These are phyloP conservation scores for Sycophila texana DNA, from an alignment of 2,888 invertebrate genomes.

Conservation along the genomic window DNA sequence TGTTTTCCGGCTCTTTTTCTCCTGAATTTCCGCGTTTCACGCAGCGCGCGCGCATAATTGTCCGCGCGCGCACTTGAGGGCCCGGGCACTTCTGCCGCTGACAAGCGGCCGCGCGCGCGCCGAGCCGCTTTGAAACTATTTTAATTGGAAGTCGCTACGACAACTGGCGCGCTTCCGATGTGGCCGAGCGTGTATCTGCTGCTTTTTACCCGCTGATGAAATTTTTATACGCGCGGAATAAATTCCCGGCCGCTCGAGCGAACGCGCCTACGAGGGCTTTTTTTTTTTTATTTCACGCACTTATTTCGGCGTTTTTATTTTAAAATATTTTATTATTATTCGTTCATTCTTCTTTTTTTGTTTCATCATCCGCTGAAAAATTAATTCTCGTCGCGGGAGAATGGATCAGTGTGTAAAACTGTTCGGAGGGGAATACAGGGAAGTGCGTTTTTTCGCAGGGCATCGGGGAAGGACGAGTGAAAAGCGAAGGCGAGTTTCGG, in stretches of 20 bases:
- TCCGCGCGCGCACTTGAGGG: conserved; percentile 1
- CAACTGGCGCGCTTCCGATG: conserved; percentile 34
- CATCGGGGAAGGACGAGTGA: no score
- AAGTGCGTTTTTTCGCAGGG: no score
- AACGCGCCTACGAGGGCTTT: not conserved
- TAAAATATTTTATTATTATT: no score
- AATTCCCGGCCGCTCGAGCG: not conserved
- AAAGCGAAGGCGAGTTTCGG: not conserved
- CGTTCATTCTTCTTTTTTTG: not conserved
- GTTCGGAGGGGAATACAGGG: no score
- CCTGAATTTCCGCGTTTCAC: conserved; percentile 36
- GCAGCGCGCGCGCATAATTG: conserved; percentile 39
- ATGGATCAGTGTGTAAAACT: not conserved
- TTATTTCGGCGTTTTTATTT: no score
- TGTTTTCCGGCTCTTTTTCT: conserved; percentile 45
- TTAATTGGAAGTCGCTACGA: conserved; percentile 46
- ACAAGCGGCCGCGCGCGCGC: not conserved
- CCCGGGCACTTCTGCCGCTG: not conserved
- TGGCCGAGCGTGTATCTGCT: not conserved
- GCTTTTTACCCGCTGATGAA: conserved; percentile 11
- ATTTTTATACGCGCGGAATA: not conserved
- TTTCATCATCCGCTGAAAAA: not conserved
- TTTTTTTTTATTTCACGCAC: not conserved
- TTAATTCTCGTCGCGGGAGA: not conserved
- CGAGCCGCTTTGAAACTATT: conserved; percentile 33